Conservation (phyloP, 2,113 vertebrate species). For the Lucifuga dentata region DNA sequence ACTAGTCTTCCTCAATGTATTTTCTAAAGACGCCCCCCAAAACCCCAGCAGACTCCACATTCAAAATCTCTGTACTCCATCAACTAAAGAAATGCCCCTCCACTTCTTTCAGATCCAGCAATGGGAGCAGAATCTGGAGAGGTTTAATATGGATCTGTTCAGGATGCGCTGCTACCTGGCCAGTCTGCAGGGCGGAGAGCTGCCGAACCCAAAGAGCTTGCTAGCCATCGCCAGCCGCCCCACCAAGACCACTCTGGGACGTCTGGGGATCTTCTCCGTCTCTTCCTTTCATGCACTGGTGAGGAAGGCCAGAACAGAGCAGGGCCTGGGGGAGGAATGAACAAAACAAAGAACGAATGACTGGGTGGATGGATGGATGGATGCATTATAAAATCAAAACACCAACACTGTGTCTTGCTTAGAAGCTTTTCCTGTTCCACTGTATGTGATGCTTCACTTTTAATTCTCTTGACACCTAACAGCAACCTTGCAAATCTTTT, state of each 20-base stretch:
- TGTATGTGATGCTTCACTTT: neutral
- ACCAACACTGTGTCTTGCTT: neutral
- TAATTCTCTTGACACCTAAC: conserved; percentile 14
- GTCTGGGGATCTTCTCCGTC: conserved; percentile 94
- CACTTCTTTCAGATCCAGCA: conserved; percentile 90
- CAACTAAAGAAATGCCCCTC: neutral
- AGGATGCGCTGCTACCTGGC: conserved; percentile 95
- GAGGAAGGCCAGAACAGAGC: conserved; percentile 59
- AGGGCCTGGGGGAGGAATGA: neutral
- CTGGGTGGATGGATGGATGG: neutral
- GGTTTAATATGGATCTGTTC: conserved; percentile 96
- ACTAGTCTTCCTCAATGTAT: too few relatives aligned
- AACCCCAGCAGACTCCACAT: too few relatives aligned
- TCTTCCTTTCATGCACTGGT: conserved; percentile 98
- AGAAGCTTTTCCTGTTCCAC: neutral
- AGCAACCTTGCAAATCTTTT: conserved; percentile 34
- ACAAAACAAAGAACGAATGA: too few relatives aligned
- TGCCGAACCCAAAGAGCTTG: conserved; percentile 96
- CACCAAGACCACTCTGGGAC: conserved; percentile 91
- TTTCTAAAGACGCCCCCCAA: neutral
- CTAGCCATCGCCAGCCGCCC: conserved; percentile 92
- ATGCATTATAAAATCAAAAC: neutral
- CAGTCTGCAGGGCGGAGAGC: conserved; percentile 94
- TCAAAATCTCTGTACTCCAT: neutral
- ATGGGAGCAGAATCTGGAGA: conserved; percentile 98